Evolutionary conservation across 2,888 invertebrate genomes (phyloP), one percentile per base, ranked within the genome.

Genomic region (Zele albiditarsus): DNA sequence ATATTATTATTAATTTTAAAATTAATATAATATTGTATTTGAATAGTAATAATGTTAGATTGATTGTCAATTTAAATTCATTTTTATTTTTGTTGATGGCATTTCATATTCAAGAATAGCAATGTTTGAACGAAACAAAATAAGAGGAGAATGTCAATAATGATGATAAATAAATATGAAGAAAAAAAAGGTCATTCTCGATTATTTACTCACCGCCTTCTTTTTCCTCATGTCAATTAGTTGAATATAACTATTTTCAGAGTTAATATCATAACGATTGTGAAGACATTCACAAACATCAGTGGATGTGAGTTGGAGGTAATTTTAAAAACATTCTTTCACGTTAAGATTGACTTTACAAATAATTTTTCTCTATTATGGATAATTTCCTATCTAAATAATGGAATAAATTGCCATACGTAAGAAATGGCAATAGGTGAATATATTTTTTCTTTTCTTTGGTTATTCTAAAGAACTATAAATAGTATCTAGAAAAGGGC

Each of bases 21-120:
- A 53, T 53, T 20, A 53, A 53, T 53, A 53, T 53, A 53, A 53
- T 23, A 53, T 53, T 53, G n/a, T 46, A 3, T 53, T 53, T 53
- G 23, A 53, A 53, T 53, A 38, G 38, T 38, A 8, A 53, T 20
- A 20, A 20, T 20, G 53, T 4, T 20, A 20, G 5, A n/a, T 53
- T n/a, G 20, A 53, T 53, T 53, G 53, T 6, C 20, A 53, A 53
- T 53, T 6, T 20, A 53, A n/a, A 20, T 20, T 5, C 20, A 53
- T 20, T 4, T 6, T 20, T 10, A 8, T 53, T 20, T 53, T 53
- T 53, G 53, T 53, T 53, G 20, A 53, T 53, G 8, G 8, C 10
- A 53, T n/a, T 53, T 53, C 6, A 20, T 53, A n/a, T 8, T 8
- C 20, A 53, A 23, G 53, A 20, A 53, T 53, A 23, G 20, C 20